Evolutionary conservation across 2,797 vertebrate genomes (phyloP).

Genomic region (Pseudochaenichthys georgianus): DNA sequence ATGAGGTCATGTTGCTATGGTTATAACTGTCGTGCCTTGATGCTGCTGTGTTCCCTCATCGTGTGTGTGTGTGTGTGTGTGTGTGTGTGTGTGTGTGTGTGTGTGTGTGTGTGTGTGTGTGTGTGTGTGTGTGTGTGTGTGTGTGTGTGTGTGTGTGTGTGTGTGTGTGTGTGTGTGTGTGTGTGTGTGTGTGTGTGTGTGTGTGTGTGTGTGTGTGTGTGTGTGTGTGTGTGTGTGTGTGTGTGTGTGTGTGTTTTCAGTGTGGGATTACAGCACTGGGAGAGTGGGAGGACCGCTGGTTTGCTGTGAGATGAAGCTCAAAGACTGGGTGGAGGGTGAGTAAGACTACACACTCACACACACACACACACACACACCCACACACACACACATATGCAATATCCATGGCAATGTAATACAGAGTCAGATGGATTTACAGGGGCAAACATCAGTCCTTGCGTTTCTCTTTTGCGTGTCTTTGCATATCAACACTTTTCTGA

Average conservation of each 20-base stretch:
- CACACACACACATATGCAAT: constrained; percentile 5
- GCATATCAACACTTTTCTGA: constrained; percentile 4
- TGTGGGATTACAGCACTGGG: constrained; percentile 96
- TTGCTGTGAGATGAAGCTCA: constrained; percentile 94
- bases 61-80: background rate
- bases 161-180: no score
- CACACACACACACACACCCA: constrained; percentile 24
- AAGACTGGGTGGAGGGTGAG: constrained; percentile 97
- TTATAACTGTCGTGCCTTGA: constrained; percentile 45
- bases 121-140: no score
- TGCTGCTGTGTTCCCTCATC: constrained; percentile 46
- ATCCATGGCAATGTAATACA: background rate
- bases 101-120: no score
- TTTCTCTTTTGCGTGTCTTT: background rate
- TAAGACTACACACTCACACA: constrained; percentile 21
- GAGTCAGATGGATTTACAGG: constrained; percentile 20
- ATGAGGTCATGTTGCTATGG: constrained; percentile 71
- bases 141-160: no score
- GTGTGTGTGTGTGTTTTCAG: constrained; percentile 78
- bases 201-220: no score
- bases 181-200: no score
- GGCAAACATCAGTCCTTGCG: background rate
- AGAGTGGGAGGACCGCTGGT: constrained; percentile 95
- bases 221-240: no score
- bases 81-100: no score